Percentiles rank a stretch among this genome's conserved stretches.
Evolutionary conservation across 2,888 invertebrate genomes (phyloP).

Genomic region (Hirtodrosophila trivittata): DNA sequence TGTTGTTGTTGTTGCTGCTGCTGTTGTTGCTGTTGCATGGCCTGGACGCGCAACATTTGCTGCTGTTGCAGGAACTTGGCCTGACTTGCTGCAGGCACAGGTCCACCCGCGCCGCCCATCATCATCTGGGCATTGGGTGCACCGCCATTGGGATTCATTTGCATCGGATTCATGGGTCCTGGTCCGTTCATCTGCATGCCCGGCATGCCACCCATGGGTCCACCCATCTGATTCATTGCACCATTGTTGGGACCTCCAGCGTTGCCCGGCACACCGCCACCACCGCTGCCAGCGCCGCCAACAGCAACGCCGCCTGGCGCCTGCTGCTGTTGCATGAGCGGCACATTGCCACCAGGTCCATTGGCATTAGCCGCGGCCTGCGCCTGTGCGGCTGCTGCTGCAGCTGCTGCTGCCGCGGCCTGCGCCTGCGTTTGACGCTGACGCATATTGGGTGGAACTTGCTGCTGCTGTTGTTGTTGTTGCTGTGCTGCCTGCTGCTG

Average conservation of each 20-base stretch:
- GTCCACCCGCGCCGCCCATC: conserved; percentile 72
- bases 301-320: conserved; percentile 41
- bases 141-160: conserved; percentile 74
- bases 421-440: conserved; percentile 82
- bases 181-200: conserved; percentile 76
- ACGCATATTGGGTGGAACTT: conserved; percentile 80
- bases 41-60: conserved; percentile 85
- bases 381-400: conserved; percentile 83
- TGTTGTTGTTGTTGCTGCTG: conserved; percentile 88
- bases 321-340: conserved; percentile 64
- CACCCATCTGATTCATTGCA: conserved; percentile 68
- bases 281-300: conserved; percentile 48
- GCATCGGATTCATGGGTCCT: conserved; percentile 78
- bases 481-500: conserved; percentile 65
- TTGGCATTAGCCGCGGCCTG: conserved; percentile 82
- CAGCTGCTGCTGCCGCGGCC: conserved; percentile 82
- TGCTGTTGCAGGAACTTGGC: conserved; percentile 89
- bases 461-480: conserved; percentile 85
- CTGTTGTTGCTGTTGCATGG: conserved; percentile 82
- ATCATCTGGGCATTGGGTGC: conserved; percentile 69
- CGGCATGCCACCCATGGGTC: conserved; percentile 75
- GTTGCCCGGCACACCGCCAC: conserved; percentile 39
- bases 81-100: conserved; percentile 84
- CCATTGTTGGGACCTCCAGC: conserved; percentile 62
- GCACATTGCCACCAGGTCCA: conserved; percentile 63